Evolutionary conservation across 2,888 invertebrate genomes (phyloP).

Genomic region (Hyalella azteca): DNA sequence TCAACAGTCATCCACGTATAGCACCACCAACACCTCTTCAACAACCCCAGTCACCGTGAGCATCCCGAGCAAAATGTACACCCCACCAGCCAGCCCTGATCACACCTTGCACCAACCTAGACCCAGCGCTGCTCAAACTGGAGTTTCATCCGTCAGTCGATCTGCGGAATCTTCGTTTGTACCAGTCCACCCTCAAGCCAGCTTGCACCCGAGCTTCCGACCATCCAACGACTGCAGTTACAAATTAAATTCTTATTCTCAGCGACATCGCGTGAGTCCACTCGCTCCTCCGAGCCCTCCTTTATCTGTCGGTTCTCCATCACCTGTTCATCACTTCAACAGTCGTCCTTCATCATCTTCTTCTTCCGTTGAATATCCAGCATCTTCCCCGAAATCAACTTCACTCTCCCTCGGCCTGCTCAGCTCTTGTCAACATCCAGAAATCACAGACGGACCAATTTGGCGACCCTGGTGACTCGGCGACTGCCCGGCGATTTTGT

Average conservation of each 20-base stretch:
- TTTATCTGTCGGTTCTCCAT: constrained; percentile 35
- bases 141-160: not conserved
- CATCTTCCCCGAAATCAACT: constrained; percentile 41
- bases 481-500: not conserved
- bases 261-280: constrained; percentile 24
- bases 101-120: not conserved
- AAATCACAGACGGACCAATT: constrained; percentile 45
- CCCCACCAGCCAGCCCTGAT: constrained; percentile 56
- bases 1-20: constrained; percentile 31
- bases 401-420: constrained; percentile 31
- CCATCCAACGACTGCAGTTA: too few species aligned
- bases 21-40: too few species aligned
- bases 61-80: constrained; percentile 48
- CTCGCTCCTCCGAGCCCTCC: constrained; percentile 37
- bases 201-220: not conserved
- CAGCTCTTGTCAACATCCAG: not conserved
- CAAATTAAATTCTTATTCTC: too few species aligned
- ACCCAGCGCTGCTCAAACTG: not conserved
- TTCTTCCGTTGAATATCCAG: not conserved
- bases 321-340: not conserved
- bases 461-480: constrained; percentile 52
- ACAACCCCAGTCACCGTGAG: constrained; percentile 39
- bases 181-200: not conserved
- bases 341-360: constrained; percentile 1
- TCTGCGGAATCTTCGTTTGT: not conserved